Evolutionary conservation across 1,140 invertebrate genomes (phyloP), one percentile per base, ranked within the genome.

Genomic region (Teleopsis dalmanni): DNA sequence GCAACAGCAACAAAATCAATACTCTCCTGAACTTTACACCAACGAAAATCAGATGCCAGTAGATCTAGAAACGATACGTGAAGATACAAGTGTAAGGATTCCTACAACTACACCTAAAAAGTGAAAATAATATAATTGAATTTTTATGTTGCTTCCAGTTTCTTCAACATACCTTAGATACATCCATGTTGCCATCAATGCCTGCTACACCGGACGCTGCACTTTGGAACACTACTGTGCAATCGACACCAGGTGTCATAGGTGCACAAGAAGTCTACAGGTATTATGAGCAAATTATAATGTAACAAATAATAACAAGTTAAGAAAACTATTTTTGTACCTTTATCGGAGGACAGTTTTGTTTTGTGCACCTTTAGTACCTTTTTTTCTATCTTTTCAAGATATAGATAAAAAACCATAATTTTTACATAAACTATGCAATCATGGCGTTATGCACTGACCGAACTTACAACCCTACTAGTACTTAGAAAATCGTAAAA

Each of bases 261-360:
- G 91, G 91, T 50, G 87, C 90, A 50, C 91, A 94, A 75, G 91
- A 95, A 75, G 88, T 95, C 38, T 95, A 95, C 72, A 82, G 82
- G 84, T 88, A 72, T n/a, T n/a, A n/a, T n/a, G n/a, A 60, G n/a
- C n/a, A n/a, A n/a, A n/a, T 37, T 13, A 6, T 18, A 29, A 31
- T 10, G 9, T 33, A 2, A 21, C 11, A 35, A 18, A 27, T 19
- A n/a, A 13, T n/a, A n/a, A n/a, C n/a, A n/a, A n/a, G n/a, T n/a
- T 4, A 31, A 40, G 36, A 42, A 5, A 16, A 23, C 11, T n/a
- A 26, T 50, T 25, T 10, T 33, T 27, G 25, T 22, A 34, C 47
- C 26, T n/a, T n/a, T n/a, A n/a, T n/a, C n/a, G n/a, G n/a, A n/a
- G n/a, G n/a, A n/a, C n/a, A n/a, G n/a, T n/a, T n/a, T n/a, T n/a